Conservation (phyloP, 2,888 invertebrate species). For the Dolichomitus sp. region DNA sequence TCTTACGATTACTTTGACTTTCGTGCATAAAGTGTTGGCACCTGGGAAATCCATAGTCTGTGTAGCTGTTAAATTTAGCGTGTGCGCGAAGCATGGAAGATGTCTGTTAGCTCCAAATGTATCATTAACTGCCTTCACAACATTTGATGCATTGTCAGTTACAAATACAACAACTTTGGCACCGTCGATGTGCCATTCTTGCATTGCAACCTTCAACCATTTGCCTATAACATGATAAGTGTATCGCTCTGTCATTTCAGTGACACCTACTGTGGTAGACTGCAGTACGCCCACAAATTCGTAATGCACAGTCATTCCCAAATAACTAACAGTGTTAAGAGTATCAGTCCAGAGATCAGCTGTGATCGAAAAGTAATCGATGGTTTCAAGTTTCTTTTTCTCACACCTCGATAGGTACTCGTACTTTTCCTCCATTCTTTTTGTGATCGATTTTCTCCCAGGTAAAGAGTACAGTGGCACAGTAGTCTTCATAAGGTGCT, state of each 20-base stretch:
- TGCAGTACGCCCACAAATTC: conserved; percentile 29
- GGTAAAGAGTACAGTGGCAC: conserved; percentile 57
- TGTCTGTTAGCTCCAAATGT: conserved; percentile 47
- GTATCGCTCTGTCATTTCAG: conserved; percentile 30
- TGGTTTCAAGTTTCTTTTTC: conserved; percentile 40
- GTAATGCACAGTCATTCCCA: conserved; percentile 44
- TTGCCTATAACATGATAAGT: conserved; percentile 47
- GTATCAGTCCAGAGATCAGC: conserved; percentile 74
- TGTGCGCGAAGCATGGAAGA: conserved; percentile 54
- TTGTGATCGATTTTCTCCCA: conserved; percentile 41
- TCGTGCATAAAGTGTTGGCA: not conserved
- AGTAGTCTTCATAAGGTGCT: conserved; percentile 18
- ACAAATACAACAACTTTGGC: conserved; percentile 57
- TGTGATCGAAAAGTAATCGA: conserved; percentile 67
- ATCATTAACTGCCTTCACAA: conserved; percentile 52
- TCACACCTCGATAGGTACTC: conserved; percentile 15
- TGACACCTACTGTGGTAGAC: conserved; percentile 24
- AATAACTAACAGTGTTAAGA: conserved; percentile 46
- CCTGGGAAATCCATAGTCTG: not conserved
- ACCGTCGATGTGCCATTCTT: not conserved
- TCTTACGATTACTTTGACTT: conserved; percentile 58
- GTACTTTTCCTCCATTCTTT: conserved; percentile 36
- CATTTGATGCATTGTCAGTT: conserved; percentile 64
- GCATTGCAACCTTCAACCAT: conserved; percentile 29
- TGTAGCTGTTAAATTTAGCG: conserved; percentile 33